Base-by-base conservation (phyloP, 92 coral and sea anemone species). In the Siderastrea radians region DNA sequence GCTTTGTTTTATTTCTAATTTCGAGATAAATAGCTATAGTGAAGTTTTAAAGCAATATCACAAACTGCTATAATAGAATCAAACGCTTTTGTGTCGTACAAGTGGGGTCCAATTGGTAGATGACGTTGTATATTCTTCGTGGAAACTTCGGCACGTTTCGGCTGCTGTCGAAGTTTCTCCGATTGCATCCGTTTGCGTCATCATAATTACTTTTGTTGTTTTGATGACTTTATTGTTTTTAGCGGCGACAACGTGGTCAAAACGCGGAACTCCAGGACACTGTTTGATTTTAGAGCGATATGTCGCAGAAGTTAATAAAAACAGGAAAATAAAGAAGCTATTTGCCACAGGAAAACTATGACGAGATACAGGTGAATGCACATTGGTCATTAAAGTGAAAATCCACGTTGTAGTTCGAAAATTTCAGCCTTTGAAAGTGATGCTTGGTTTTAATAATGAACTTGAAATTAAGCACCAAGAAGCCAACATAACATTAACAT, bases 61-160 rank as follows among this genome's bases (percentile, higher is more conserved):
- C 7, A 7, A 2, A 62, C 13, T 43, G 17, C 47, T 52, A 52
- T 16, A 26, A 26, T 0, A 26, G 12, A 6, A 14, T 55, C 12
- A 53, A 53, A 55, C 61, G 61, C 38, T 26, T 26, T 26, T 55
- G 61, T 55, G 61, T 7, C 61, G 7, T 6, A 2, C 61, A 55
- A 8, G 61, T 55, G 10, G 12, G 8, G 61, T 55, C 10, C 10
- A 53, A 5, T 6, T 16, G 19, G 49, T 71, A 50, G 46, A 7
- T 74, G 87, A 74, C 81, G 87, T 84, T 26, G 38, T 26, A 5
- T 26, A 1, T 8, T 70, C 38, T 84, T 72, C 80, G 80, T 49
- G 74, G 72, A 74, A 60, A 74, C 80, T 61, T 84, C 87, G 87
- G 88, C 91, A 91, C 84, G 76, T 87, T 45, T 12, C 49, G 65